phyloP scores from a whole-genome alignment of 1,140 invertebrate genomes.

The Pinna nobilis region DNA sequence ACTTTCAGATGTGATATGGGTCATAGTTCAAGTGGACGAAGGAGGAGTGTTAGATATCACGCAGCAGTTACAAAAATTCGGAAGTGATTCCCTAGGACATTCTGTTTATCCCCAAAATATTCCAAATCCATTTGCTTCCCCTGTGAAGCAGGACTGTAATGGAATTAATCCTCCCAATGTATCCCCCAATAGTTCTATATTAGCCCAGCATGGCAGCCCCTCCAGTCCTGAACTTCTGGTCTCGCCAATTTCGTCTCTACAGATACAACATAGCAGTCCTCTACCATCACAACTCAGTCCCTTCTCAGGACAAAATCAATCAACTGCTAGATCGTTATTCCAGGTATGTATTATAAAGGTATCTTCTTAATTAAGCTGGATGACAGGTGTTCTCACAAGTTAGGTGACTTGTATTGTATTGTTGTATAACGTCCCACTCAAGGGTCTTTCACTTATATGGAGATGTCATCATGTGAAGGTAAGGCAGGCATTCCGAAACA shows the following conservation, averaged over 20 bases:
- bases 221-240: slow-evolving; percentile 42
- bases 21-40: slow-evolving; percentile 82
- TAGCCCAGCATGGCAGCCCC: slow-evolving; percentile 44
- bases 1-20: slow-evolving; percentile 82
- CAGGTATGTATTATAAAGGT: too few species aligned
- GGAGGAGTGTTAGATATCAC: slow-evolving; percentile 82
- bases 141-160: slow-evolving; percentile 42
- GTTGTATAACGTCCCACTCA: too few species aligned
- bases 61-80: slow-evolving; percentile 79
- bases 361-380: too few species aligned
- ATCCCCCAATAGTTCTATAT: slow-evolving; percentile 44
- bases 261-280: slow-evolving; percentile 49
- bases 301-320: too few species aligned
- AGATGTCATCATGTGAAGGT: too few species aligned
- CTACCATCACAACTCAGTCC: slow-evolving; percentile 47
- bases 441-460: too few species aligned
- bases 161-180: slow-evolving; percentile 31
- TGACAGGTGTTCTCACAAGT: too few species aligned
- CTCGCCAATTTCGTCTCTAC: slow-evolving; percentile 50
- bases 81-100: slow-evolving; percentile 55
- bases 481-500: too few species aligned
- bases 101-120: slow-evolving; percentile 32
- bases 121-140: slow-evolving; percentile 65
- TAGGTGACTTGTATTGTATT: too few species aligned
- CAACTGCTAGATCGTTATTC: too few species aligned